A percentile compares a stretch with the other conserved stretches of the same genome.
Evolutionary conservation across 2,797 vertebrate species (phyloP).

Genomic region (Pampus argenteus): DNA sequence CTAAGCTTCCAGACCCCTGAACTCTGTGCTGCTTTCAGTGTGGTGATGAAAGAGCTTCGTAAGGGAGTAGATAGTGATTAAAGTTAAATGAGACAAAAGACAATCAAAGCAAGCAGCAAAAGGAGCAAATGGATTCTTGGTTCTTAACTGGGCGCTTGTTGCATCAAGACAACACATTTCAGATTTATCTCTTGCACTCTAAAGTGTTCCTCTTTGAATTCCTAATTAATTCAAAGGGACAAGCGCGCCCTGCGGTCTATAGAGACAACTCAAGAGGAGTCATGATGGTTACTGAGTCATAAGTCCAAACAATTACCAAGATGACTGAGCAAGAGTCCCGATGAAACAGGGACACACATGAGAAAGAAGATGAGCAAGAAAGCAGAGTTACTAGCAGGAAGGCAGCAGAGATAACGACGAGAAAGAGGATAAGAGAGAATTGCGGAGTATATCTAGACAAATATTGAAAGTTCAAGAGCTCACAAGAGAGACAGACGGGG

Average conservation of each 20-base stretch:
- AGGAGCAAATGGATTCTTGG: background rate
- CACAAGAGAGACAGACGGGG: slow-evolving; percentile 59
- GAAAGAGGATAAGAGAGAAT: slow-evolving; percentile 60
- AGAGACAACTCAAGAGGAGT: slow-evolving; percentile 28
- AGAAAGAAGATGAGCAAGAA: background rate
- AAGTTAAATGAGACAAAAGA: slow-evolving; percentile 1
- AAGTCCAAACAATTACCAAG: slow-evolving; percentile 39
- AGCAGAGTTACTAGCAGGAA: slow-evolving; percentile 25
- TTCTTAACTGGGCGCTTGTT: background rate
- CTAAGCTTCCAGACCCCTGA: slow-evolving; percentile 46
- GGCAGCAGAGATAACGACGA: slow-evolving; percentile 32
- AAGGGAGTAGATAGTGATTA: background rate
- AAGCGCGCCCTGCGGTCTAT: slow-evolving; percentile 5
- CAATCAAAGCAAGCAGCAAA: background rate
- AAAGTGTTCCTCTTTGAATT: slow-evolving; percentile 6
- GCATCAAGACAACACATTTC: background rate
- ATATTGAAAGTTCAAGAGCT: slow-evolving; percentile 71
- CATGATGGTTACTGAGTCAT: slow-evolving; percentile 30
- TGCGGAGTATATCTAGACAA: slow-evolving; percentile 63
- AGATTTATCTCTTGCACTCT: slow-evolving; percentile 1
- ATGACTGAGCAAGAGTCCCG: slow-evolving; percentile 11
- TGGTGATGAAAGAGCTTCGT: slow-evolving; percentile 5
- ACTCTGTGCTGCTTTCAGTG: background rate
- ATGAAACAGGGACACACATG: slow-evolving; percentile 22
- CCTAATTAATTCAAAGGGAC: slow-evolving; percentile 33